phyloP scores from a whole-genome alignment of 2,888 invertebrate species.

The Abscondita cerata region DNA sequence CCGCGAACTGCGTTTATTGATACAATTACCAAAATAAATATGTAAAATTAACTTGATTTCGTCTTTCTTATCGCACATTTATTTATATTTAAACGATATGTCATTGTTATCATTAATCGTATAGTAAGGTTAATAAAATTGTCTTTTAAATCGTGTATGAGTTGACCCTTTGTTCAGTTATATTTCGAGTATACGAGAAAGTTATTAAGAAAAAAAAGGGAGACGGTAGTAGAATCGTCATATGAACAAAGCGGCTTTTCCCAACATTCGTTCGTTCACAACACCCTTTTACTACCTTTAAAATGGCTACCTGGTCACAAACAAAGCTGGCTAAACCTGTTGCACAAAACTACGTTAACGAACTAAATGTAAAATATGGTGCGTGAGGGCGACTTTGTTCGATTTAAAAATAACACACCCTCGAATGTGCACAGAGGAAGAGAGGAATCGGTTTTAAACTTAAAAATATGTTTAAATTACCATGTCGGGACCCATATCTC shows the following conservation, averaged over 20 bases:
- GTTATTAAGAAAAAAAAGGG: too few relatives aligned
- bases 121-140: too few relatives aligned
- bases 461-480: constrained; percentile 58
- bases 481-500: constrained; percentile 84
- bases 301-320: constrained; percentile 69
- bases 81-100: too few relatives aligned
- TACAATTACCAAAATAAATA: too few relatives aligned
- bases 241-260: constrained; percentile 21
- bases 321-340: constrained; percentile 65
- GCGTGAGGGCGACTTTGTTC: not conserved
- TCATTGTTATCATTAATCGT: too few relatives aligned
- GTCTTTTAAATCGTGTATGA: too few relatives aligned
- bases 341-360: constrained; percentile 53
- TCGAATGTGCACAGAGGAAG: not conserved
- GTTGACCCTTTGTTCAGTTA: too few relatives aligned
- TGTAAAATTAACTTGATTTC: too few relatives aligned
- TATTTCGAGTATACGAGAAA: too few relatives aligned
- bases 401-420: constrained; percentile 23
- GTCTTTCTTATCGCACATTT: too few relatives aligned
- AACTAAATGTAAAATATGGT: constrained; percentile 7
- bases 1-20: too few relatives aligned
- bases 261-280: constrained; percentile 1
- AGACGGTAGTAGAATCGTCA: too few relatives aligned
- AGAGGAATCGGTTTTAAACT: not conserved
- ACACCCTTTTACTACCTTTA: constrained; percentile 50